These are phyloP conservation scores for Zhuqinia jingwanae DNA, from an alignment of 2,888 invertebrate genomes.

Conservation along the genomic window DNA sequence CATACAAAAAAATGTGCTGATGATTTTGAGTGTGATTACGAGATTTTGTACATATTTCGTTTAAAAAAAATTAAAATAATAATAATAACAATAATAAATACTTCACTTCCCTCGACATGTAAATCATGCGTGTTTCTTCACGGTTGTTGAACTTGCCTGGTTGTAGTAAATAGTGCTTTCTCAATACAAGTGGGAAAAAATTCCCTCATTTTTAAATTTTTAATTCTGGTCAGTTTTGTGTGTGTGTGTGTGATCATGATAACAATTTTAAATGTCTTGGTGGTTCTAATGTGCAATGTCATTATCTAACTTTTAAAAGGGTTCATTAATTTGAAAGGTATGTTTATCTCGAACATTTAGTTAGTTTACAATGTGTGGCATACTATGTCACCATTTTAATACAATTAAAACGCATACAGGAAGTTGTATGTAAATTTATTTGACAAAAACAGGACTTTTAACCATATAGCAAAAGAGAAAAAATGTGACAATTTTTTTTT, in stretches of 20 bases:
- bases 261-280: neutral
- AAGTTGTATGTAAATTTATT: no score
- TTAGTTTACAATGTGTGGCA: neutral
- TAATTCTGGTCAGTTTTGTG: slow-evolving; percentile 68
- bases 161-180: neutral
- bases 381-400: neutral
- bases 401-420: no score
- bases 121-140: slow-evolving; percentile 65
- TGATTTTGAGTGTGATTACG: no score
- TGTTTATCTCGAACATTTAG: neutral
- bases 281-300: no score
- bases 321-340: slow-evolving; percentile 10
- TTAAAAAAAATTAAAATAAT: neutral
- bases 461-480: no score
- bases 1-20: neutral
- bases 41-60: neutral
- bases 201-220: slow-evolving; percentile 33
- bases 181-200: slow-evolving; percentile 30
- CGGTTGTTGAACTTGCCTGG: slow-evolving; percentile 67
- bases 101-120: slow-evolving; percentile 36
- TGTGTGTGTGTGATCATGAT: neutral
- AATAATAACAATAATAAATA: slow-evolving; percentile 17
- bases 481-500: no score
- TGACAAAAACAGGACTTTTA: no score
- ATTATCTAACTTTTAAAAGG: neutral